Percentiles rank a stretch among this genome's conserved stretches.
These are phyloP conservation scores for Drosophila fuyamai DNA, from an alignment of 1,140 invertebrate species.

Conservation along the genomic window DNA sequence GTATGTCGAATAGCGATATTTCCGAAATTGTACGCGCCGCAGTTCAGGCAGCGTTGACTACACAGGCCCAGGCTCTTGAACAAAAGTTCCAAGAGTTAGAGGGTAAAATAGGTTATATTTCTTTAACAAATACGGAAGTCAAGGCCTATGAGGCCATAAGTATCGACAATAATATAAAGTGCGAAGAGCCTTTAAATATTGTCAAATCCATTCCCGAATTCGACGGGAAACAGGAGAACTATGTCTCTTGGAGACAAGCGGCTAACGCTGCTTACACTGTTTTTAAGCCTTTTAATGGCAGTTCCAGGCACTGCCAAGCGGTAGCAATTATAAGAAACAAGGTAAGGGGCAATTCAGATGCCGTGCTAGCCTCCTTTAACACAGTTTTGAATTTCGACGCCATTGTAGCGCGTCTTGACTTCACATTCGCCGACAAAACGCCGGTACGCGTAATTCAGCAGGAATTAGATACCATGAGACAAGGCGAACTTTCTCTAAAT, in stretches of 20 bases:
- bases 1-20: neutral
- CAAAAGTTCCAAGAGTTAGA: neutral
- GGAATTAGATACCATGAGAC: neutral
- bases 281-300: neutral
- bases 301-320: neutral
- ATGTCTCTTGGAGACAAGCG: neutral
- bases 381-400: too few relatives aligned
- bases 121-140: neutral
- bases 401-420: too few relatives aligned
- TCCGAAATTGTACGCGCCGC: neutral
- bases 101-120: neutral
- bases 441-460: neutral
- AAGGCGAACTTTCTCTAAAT: neutral
- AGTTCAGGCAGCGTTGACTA: neutral
- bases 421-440: neutral
- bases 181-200: neutral
- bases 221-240: neutral
- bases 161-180: neutral
- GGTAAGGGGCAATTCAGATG: neutral
- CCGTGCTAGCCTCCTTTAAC: neutral
- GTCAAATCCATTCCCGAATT: neutral
- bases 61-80: neutral
- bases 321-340: neutral
- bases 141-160: neutral
- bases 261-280: neutral